Evolutionary conservation across 2,797 vertebrate species (phyloP).

Genomic region (Anguilla obscura): DNA sequence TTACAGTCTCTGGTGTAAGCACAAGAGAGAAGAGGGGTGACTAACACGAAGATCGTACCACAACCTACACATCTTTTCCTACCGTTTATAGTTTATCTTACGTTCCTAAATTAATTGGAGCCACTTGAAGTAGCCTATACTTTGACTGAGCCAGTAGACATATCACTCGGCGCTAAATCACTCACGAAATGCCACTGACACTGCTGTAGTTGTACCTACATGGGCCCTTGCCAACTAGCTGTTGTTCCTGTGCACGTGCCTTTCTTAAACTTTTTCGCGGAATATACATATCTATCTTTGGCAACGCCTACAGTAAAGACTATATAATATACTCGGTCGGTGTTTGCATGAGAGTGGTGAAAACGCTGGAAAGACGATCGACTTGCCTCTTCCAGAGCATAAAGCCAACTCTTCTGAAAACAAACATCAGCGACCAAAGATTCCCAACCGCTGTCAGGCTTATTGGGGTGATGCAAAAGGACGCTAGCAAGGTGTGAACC

Average conservation of each 20-base stretch:
- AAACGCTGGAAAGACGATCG: not conserved
- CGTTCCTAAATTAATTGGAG: too few species aligned
- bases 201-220: not conserved
- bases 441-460: slow-evolving; percentile 58
- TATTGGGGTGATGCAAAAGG: slow-evolving; percentile 63
- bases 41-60: too few species aligned
- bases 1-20: too few species aligned
- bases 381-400: not conserved
- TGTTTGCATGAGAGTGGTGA: not conserved
- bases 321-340: slow-evolving; percentile 1
- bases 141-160: not conserved
- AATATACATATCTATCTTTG: not conserved
- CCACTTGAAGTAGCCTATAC: too few species aligned
- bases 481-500: slow-evolving; percentile 64
- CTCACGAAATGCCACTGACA: not conserved
- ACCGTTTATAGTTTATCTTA: too few species aligned
- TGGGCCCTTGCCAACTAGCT: not conserved
- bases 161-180: not conserved
- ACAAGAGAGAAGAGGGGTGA: too few species aligned
- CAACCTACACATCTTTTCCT: too few species aligned
- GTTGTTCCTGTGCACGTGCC: not conserved
- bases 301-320: not conserved
- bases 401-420: not conserved
- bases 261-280: not conserved
- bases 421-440: slow-evolving; percentile 58